A percentile compares a stretch with the other conserved stretches of the same genome.
Evolutionary conservation across 2,888 invertebrate genomes (phyloP).

Genomic region (Acronicta leporina): DNA sequence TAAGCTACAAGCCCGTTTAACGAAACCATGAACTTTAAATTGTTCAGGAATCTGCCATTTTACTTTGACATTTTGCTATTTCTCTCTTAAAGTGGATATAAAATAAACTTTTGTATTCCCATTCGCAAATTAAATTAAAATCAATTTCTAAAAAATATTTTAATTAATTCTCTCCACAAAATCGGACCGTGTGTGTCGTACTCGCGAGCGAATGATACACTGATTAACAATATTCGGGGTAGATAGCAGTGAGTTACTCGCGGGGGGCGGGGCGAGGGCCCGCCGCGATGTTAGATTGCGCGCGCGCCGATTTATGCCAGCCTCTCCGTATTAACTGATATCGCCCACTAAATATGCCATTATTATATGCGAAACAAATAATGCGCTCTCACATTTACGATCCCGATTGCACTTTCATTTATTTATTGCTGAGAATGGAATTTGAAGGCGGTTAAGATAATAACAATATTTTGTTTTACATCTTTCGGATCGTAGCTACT

Average conservation of each 20-base stretch:
- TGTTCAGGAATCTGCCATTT: no score
- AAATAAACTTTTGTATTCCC: no score
- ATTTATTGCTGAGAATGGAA: constrained; percentile 81
- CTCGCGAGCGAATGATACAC: constrained; percentile 84
- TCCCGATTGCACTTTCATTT: constrained; percentile 69
- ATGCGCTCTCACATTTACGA: constrained; percentile 71
- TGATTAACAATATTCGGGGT: constrained; percentile 89
- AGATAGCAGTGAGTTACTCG: constrained; percentile 86
- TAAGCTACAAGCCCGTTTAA: no score
- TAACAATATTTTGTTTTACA: constrained; percentile 56
- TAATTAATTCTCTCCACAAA: constrained; percentile 29
- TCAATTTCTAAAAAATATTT: constrained; percentile 1
- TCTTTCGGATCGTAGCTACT: constrained; percentile 40
- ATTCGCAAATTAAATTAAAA: neutral
- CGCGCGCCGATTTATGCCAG: constrained; percentile 83
- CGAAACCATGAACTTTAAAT: no score
- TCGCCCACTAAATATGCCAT: constrained; percentile 88
- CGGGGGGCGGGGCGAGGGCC: constrained; percentile 75
- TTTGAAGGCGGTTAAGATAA: constrained; percentile 62
- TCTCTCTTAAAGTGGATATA: no score
- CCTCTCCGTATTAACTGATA: constrained; percentile 87
- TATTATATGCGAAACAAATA: constrained; percentile 88
- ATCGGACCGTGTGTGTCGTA: constrained; percentile 68
- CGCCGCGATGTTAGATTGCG: constrained; percentile 83
- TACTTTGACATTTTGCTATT: no score